Evolutionary conservation across 2,113 vertebrate species (phyloP), one percentile per base, ranked within the genome.

Genomic region (Nanorana parkeri): DNA sequence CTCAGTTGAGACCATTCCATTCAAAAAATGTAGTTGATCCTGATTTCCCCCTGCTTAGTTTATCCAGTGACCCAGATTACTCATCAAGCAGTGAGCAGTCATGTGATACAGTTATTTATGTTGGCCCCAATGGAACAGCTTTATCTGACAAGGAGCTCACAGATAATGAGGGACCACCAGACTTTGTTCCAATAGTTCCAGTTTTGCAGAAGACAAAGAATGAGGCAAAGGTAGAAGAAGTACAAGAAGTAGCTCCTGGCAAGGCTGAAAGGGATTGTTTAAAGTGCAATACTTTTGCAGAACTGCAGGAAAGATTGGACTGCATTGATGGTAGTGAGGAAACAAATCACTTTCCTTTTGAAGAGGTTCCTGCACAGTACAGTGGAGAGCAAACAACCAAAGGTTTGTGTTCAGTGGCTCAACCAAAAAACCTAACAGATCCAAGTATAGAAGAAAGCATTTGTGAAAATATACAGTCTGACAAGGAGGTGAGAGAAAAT

Each of bases 11-110:
- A 16, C 93, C 96, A 64, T 96, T 99, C 87, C 96, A 99, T 85
- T 91, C 96, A 58, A 93, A 96, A 51, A 94, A 94, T 0, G 82
- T 93, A 0, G 87, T 90, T 4, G 96, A 98, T 80, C 88, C 97
- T 0, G 97, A 97, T 78, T 94, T 96, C 23, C 93, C 96, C 0
- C 74, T 96, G 77, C 88, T 97, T 21, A 95, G 94, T 79, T 92
- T 99, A 47, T 94, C 96, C 87, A 97, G 94, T 15, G 98, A 99
- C 76, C 97, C 95, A 0, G 98, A 99, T 79, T 98, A 99, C 87
- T 98, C 98, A 16, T 99, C 97, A 52, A 99, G 98, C 93, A 99
- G 98, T 0, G 98, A 99, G 89, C 98, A 99, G 90, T 99, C 98
- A 0, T 99, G 98, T 13, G 98, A 99, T 88, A 99, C 98, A 0